Base-by-base conservation (phyloP, 2,888 invertebrate genomes). In the Thera obeliscata region DNA sequence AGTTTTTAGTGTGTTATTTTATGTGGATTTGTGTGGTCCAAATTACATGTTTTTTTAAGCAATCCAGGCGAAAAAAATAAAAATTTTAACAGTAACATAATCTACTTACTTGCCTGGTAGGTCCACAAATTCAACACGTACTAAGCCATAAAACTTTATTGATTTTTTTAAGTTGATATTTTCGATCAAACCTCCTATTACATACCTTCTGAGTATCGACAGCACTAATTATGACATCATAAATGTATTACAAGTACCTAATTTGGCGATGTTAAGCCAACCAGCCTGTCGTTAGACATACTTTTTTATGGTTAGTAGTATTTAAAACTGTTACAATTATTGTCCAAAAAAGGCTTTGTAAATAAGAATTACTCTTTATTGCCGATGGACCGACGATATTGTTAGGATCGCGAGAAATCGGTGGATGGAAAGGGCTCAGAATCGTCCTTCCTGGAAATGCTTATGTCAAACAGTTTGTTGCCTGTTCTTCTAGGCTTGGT, bases 311-410 rank as follows among this genome's bases (percentile, higher is more conserved):
- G 36, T 38, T 1, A 22, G 22, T 22, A 22, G 22, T 43, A 22
- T 55, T 54, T 46, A 49, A 58, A 56, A 62, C 58, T 58, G 54
- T 49, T 59, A 63, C 59, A 35, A 76, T 79, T 78, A 81, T 81
- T 82, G 75, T 76, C 81, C 80, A 72, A 84, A 85, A 83, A 85
- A 82, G 83, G 82, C 73, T 70, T 77, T 73, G 77, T 62, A 82
- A 85, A 82, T 84, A 82, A 76, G 79, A 78, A 78, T 76, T 81
- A 80, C 1, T 22, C 22, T 22, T 22, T 22, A 22, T 1, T 22
- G 22, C 22, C 22, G 22, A 22, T 22, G 22, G 22, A 22, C 22
- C 22, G 22, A 22, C 22, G 22, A 22, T 22, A 22, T 22, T 22
- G 22, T 22, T n/a, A n/a, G 22, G 22, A 22, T 22, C 22, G 22